phyloP scores from a whole-genome alignment of 53 echinoderm and acorn worm genomes.

The Paracentrotus lividus region DNA sequence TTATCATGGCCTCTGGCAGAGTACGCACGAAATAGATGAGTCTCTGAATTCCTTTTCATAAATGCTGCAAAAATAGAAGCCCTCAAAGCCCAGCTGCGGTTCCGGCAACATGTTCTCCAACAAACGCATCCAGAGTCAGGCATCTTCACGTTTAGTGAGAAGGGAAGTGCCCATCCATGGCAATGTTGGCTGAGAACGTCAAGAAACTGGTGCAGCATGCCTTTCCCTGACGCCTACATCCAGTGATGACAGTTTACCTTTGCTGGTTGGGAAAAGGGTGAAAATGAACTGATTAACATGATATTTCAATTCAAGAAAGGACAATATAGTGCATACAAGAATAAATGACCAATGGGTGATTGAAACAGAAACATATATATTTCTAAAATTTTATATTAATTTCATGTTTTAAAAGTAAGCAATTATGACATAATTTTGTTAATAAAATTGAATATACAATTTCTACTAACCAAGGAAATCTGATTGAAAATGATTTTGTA shows the following conservation, averaged over 20 bases:
- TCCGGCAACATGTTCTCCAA: not conserved
- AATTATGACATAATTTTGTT: no score
- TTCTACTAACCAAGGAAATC: no score
- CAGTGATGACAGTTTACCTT: not conserved
- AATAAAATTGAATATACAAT: no score
- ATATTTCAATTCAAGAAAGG: no score
- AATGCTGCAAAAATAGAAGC: not conserved
- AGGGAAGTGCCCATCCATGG: not conserved
- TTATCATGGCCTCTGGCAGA: not conserved
- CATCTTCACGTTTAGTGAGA: not conserved
- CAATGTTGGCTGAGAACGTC: not conserved
- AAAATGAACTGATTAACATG: no score
- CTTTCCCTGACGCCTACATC: no score
- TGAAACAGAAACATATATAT: no score
- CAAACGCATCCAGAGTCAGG: not conserved
- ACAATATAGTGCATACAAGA: no score
- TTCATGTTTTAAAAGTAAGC: no score
- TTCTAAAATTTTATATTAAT: no score
- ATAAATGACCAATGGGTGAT: no score
- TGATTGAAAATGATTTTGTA: no score
- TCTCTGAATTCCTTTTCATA: not conserved
- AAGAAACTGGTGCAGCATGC: not conserved
- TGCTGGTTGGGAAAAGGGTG: conserved; percentile 20
- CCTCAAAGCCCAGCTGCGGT: not conserved
- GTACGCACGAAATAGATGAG: not conserved